Conservation (phyloP, 2,797 vertebrate genomes). For the Danio tinwini region DNA sequence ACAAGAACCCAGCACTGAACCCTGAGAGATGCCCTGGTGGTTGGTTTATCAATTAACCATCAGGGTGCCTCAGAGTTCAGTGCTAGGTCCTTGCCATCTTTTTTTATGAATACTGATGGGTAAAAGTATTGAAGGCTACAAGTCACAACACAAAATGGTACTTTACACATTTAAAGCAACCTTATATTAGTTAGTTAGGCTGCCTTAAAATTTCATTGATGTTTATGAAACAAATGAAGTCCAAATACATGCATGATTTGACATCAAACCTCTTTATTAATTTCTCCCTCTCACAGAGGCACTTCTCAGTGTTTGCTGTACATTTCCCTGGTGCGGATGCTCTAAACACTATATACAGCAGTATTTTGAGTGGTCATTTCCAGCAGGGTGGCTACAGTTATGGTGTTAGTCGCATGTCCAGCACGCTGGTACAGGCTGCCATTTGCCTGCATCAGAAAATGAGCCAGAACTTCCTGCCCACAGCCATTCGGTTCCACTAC, state of each 20-base stretch:
- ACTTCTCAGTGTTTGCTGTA: slow-evolving; percentile 81
- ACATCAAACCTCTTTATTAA: neutral
- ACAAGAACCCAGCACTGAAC: neutral
- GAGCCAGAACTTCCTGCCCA: slow-evolving; percentile 84
- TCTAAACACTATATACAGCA: slow-evolving; percentile 79
- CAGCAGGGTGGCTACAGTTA: slow-evolving; percentile 81
- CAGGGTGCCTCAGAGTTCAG: too few species aligned
- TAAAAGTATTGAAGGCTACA: neutral
- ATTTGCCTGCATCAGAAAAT: slow-evolving; percentile 86
- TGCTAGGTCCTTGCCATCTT: too few species aligned
- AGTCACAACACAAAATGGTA: neutral
- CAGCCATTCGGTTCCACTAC: slow-evolving; percentile 82
- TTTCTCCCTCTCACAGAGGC: slow-evolving; percentile 54
- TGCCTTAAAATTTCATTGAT: neutral
- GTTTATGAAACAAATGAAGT: neutral
- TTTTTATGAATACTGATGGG: neutral
- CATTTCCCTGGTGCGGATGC: slow-evolving; percentile 76
- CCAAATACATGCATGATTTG: neutral
- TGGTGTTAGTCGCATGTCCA: slow-evolving; percentile 78
- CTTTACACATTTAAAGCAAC: slow-evolving; percentile 62
- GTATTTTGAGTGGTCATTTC: slow-evolving; percentile 82
- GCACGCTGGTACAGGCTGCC: slow-evolving; percentile 74
- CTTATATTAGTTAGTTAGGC: slow-evolving; percentile 80
- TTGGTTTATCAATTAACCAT: neutral
- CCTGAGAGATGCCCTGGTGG: neutral